Evolutionary conservation across 2,888 invertebrate species (phyloP).

Genomic region (Chloroclysta siterata): DNA sequence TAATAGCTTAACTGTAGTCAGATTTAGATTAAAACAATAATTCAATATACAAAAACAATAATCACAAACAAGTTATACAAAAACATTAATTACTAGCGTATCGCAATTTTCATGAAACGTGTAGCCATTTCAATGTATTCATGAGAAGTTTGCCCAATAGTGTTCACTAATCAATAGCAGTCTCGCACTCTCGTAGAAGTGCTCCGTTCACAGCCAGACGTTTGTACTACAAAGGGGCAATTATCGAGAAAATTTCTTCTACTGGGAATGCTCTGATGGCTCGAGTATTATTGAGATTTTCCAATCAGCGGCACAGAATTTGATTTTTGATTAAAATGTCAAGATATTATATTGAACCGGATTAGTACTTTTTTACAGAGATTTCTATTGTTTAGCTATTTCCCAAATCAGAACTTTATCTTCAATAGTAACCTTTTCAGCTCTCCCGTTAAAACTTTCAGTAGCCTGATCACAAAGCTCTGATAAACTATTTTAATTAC

Average conservation of each 20-base stretch:
- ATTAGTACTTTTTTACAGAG: background rate
- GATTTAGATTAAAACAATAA: no score
- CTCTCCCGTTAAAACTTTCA: background rate
- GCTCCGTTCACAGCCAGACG: constrained; percentile 1
- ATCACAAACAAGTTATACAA: no score
- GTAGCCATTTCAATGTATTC: background rate
- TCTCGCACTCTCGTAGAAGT: constrained; percentile 5
- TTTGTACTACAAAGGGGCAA: constrained; percentile 29
- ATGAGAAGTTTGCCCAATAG: background rate
- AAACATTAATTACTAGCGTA: no score
- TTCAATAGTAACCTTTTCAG: background rate
- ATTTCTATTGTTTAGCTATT: no score
- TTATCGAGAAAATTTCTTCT: constrained; percentile 23
- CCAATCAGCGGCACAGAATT: background rate
- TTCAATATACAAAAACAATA: no score
- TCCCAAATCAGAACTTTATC: background rate
- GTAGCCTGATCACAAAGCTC: background rate
- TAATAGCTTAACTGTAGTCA: no score
- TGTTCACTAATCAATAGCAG: constrained; percentile 1
- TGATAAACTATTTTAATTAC: constrained; percentile 32
- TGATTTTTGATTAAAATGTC: constrained; percentile 1
- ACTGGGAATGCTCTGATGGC: constrained; percentile 6
- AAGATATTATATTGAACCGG: background rate
- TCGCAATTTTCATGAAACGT: background rate
- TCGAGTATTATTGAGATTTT: constrained; percentile 1